A percentile compares a stretch with the other conserved stretches of the same genome.
These are phyloP conservation scores for Platalea minor DNA, from an alignment of 2,797 vertebrate genomes.

Conservation along the genomic window DNA sequence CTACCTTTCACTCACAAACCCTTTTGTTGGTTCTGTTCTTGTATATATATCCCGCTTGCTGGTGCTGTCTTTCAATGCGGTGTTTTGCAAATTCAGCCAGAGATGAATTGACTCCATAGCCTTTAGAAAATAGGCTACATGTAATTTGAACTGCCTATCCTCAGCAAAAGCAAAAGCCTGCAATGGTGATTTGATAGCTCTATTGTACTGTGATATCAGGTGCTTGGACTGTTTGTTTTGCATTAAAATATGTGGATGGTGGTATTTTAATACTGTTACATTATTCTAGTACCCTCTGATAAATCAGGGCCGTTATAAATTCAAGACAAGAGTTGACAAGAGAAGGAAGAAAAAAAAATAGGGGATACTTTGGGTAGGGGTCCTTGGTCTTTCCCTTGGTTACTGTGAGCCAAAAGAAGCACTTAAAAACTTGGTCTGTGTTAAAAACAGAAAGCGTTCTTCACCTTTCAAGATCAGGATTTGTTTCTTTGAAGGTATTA, in stretches of 20 bases:
- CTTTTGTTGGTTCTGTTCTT: background rate
- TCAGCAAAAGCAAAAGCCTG: background rate
- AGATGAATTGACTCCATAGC: background rate
- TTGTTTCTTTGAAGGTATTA: background rate
- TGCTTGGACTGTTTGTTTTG: background rate
- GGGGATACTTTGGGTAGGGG: background rate
- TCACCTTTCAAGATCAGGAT: background rate
- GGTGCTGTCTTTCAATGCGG: accelerated
- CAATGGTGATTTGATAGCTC: background rate
- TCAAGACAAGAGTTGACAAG: background rate
- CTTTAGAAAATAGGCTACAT: background rate
- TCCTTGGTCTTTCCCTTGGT: background rate
- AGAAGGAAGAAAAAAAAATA: background rate
- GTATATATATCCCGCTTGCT: background rate
- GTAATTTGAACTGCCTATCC: background rate
- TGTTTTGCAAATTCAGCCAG: background rate
- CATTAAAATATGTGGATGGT: background rate
- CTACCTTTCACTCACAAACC: background rate
- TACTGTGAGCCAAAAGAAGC: background rate
- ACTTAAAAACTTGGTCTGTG: background rate
- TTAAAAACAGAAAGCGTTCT: background rate
- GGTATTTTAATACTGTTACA: background rate
- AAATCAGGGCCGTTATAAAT: background rate
- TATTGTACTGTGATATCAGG: background rate
- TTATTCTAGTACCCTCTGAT: background rate